Base-by-base conservation (phyloP, 2,888 invertebrate species). In the Heliconius ethilla region DNA sequence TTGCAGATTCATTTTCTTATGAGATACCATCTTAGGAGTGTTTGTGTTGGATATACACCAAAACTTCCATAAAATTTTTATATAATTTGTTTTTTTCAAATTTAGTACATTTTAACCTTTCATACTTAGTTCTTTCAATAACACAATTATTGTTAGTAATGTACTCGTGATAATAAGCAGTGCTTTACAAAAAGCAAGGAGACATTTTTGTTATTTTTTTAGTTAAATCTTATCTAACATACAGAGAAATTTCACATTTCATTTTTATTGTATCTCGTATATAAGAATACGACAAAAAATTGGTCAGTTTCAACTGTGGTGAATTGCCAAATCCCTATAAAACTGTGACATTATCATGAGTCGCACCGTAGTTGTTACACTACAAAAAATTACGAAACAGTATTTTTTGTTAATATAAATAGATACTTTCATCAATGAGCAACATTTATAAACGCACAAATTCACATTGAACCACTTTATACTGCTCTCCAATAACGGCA, bases 381-480 rank as follows among this genome's bases (percentile, higher is more conserved):
- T 55, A 59, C 13, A 55, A 67, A 69, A 67, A 67, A 72, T 33
- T 13, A 72, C 55, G 13, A 59, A 33, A 72, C 55, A 72, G 4
- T 33, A 59, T 33, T 72, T n/a, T 72, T n/a, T 15, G 22, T 33
- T 29, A 15, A 65, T 40, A 33, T n/a, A 72, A 51, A 37, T 29
- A n/a, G 37, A 22, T 45, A 55, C 55, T 51, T 72, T 72, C 25
- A 33, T 65, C 51, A n/a, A 40, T 33, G 29, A 65, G 51, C 70
- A 72, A 76, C 51, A 29, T 18, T 18, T 27, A 66, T 65, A 70
- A 75, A 59, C 63, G 74, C 67, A 70, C 74, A 77, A 75, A 77
- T 72, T 75, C 25, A 62, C 67, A 77, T 79, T 79, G 79, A 79
- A 79, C 79, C 79, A 79, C 79, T 79, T 79, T 79, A 79, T 65